Conservation (phyloP, 2,113 vertebrate genomes). For the Tinamus guttatus region DNA sequence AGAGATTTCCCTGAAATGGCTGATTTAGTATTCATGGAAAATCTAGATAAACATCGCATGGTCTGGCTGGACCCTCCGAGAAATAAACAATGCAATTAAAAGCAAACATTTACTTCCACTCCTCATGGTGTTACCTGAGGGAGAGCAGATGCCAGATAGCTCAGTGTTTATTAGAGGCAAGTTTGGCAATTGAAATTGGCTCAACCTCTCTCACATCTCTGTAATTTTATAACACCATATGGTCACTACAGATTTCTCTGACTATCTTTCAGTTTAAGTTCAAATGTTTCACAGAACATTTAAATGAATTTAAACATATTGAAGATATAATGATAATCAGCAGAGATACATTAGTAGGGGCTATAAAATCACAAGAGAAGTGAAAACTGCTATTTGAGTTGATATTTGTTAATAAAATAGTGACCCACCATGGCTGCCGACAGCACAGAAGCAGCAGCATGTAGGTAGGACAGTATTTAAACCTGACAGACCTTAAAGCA, state of each 20-base stretch:
- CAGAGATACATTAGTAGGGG: not conserved
- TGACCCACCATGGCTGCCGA: not conserved
- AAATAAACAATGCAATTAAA: slow-evolving; percentile 68
- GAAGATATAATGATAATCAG: not conserved
- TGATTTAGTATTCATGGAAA: slow-evolving; percentile 1
- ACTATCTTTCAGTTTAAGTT: slow-evolving; percentile 54
- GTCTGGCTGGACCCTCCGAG: slow-evolving; percentile 27
- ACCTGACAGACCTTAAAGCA: not conserved
- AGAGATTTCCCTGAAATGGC: not conserved
- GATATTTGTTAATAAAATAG: not conserved
- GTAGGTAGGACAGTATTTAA: accelerated
- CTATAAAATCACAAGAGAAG: not conserved
- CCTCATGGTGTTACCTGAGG: slow-evolving; percentile 64
- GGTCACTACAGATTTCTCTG: slow-evolving; percentile 58
- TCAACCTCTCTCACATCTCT: slow-evolving; percentile 34
- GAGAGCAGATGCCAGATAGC: slow-evolving; percentile 70
- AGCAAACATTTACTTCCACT: slow-evolving; percentile 67
- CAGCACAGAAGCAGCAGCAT: not conserved
- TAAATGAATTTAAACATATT: slow-evolving; percentile 51
- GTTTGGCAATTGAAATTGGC: slow-evolving; percentile 60
- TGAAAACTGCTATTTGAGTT: not conserved
- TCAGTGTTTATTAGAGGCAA: slow-evolving; percentile 66
- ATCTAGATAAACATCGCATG: slow-evolving; percentile 11
- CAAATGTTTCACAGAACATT: slow-evolving; percentile 53
- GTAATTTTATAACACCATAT: slow-evolving; percentile 69